Conservation (phyloP, 2,797 vertebrate species). For the Triplophysa yarkandensis region DNA sequence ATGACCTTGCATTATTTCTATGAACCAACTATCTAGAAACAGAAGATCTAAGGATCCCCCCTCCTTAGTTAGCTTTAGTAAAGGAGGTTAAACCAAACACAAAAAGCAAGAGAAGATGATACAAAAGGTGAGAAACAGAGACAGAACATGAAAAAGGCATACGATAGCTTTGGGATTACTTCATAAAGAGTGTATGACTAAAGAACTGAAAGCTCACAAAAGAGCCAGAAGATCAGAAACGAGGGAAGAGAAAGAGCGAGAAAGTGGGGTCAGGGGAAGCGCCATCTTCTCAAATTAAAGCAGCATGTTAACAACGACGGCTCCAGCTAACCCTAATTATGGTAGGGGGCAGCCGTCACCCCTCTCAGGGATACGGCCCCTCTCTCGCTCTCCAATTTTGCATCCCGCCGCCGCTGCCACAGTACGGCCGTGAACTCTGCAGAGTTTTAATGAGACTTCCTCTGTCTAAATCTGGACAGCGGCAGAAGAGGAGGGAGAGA, state of each 20-base stretch:
- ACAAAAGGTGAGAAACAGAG: too few species aligned
- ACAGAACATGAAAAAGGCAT: slow-evolving; percentile 17
- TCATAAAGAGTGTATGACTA: slow-evolving; percentile 3
- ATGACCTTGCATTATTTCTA: slow-evolving; percentile 75
- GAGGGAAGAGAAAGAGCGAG: slow-evolving; percentile 43
- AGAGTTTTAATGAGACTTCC: slow-evolving; percentile 62
- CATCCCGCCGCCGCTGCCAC: slow-evolving; percentile 31
- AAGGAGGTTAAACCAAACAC: slow-evolving; percentile 24
- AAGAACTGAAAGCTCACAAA: slow-evolving; percentile 28
- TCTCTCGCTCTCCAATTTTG: slow-evolving; percentile 62
- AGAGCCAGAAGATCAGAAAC: slow-evolving; percentile 7
- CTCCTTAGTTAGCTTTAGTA: slow-evolving; percentile 43
- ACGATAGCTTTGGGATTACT: slow-evolving; percentile 19
- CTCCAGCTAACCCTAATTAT: slow-evolving; percentile 79
- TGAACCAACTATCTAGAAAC: slow-evolving; percentile 65
- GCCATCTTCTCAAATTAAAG: slow-evolving; percentile 71
- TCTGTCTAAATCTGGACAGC: slow-evolving; percentile 71
- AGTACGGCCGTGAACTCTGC: slow-evolving; percentile 51
- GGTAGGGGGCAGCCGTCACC: slow-evolving; percentile 56
- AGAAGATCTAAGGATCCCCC: slow-evolving; percentile 62
- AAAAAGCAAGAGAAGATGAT: slow-evolving; percentile 23
- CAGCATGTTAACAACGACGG: slow-evolving; percentile 76
- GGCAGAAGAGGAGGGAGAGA: slow-evolving; percentile 57
- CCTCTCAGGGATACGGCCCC: slow-evolving; percentile 66
- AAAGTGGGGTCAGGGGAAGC: slow-evolving; percentile 66